phyloP scores from a whole-genome alignment of 2,113 vertebrate genomes.

The Sturnira hondurensis region DNA sequence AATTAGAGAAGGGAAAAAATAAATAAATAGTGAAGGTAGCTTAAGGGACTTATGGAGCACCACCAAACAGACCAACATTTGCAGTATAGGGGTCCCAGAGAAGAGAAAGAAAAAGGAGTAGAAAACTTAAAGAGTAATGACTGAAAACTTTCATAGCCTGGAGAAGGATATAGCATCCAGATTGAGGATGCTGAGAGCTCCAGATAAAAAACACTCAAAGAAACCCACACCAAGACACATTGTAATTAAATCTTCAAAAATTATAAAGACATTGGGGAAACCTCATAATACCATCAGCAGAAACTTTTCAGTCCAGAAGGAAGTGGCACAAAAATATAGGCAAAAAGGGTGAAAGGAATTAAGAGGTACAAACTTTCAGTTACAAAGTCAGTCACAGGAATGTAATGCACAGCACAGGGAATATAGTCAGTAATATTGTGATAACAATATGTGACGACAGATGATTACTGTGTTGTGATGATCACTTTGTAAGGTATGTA shows the following conservation, averaged over 20 bases:
- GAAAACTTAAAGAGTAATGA: neutral
- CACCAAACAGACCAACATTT: neutral
- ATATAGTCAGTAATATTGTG: neutral
- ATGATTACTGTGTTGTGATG: neutral
- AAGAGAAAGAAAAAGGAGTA: too few species aligned
- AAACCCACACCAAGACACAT: neutral
- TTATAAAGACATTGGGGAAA: neutral
- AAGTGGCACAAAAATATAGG: neutral
- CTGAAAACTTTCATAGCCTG: neutral
- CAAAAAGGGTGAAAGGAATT: neutral
- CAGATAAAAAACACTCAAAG: neutral
- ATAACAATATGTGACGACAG: neutral
- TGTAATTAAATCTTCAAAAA: neutral
- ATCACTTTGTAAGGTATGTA: too few species aligned
- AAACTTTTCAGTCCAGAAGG: neutral
- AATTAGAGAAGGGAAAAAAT: neutral
- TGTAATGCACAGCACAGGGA: neutral
- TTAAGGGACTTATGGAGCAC: neutral
- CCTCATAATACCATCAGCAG: neutral
- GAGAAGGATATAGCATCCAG: neutral
- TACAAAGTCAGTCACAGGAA: neutral
- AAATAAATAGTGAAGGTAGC: neutral
- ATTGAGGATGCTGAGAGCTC: neutral
- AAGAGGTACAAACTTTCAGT: neutral
- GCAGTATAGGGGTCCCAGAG: neutral